phyloP scores from a whole-genome alignment of 1,140 invertebrate genomes.

The Pinna nobilis region DNA sequence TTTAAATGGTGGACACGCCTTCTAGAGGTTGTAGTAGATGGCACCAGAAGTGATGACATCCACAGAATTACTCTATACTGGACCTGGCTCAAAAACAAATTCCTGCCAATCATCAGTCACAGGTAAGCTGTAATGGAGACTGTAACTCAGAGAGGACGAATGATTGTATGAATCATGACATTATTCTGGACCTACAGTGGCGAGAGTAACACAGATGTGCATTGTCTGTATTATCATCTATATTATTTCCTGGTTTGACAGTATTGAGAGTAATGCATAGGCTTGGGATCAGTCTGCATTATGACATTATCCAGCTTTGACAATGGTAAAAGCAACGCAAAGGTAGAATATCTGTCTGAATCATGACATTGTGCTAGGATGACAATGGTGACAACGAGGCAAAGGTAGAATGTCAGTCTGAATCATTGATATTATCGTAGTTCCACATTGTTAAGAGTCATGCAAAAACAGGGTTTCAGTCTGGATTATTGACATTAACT shows the following conservation, averaged over 20 bases:
- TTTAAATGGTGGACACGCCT: conserved; percentile 21
- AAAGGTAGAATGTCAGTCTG: too few relatives aligned
- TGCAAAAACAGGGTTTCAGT: too few relatives aligned
- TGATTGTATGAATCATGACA: neutral
- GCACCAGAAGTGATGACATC: neutral
- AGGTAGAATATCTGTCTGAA: too few relatives aligned
- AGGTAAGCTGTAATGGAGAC: neutral
- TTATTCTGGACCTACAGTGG: neutral
- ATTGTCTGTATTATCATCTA: neutral
- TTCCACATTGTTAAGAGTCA: too few relatives aligned
- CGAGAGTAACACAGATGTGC: neutral
- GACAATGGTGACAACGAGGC: too few relatives aligned
- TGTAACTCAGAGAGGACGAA: neutral
- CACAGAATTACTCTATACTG: conserved; percentile 28
- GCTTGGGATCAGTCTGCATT: neutral
- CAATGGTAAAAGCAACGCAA: too few relatives aligned
- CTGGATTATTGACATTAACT: too few relatives aligned
- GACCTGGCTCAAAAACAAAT: conserved; percentile 33
- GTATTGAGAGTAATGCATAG: neutral
- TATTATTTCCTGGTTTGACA: neutral
- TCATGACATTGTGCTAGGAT: too few relatives aligned
- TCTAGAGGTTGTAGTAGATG: conserved; percentile 1
- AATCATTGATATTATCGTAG: too few relatives aligned
- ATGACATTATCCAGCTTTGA: too few relatives aligned
- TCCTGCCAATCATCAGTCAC: neutral